These are phyloP conservation scores for Euwallacea fornicatus DNA, from an alignment of 1,140 invertebrate genomes.

Conservation along the genomic window DNA sequence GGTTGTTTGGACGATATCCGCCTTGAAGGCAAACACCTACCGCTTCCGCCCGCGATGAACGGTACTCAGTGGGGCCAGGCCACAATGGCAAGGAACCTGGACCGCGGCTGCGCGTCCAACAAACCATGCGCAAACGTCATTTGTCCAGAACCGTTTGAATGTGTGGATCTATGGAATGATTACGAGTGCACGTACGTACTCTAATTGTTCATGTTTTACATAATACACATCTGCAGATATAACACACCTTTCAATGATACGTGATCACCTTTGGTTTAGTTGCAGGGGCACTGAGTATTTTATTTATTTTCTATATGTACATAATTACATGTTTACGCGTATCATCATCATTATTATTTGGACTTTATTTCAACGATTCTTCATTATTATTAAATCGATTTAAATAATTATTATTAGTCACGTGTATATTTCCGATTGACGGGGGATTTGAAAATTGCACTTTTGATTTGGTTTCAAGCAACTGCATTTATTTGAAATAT, in stretches of 20 bases:
- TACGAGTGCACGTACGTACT: slow-evolving; percentile 94
- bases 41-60: slow-evolving; percentile 89
- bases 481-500: too few species aligned
- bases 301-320: not conserved
- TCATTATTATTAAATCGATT: too few species aligned
- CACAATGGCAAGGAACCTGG: slow-evolving; percentile 86
- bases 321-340: not conserved
- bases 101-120: slow-evolving; percentile 89
- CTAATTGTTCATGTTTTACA: slow-evolving; percentile 5
- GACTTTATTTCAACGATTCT: too few species aligned
- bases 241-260: not conserved
- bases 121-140: slow-evolving; percentile 91
- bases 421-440: too few species aligned
- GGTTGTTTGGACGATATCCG: slow-evolving; percentile 84
- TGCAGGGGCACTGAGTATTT: slow-evolving; percentile 53
- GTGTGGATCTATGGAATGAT: slow-evolving; percentile 94
- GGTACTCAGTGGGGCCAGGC: slow-evolving; percentile 93
- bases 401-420: too few species aligned
- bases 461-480: too few species aligned
- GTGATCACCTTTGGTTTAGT: slow-evolving; percentile 37
- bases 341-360: not conserved
- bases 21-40: slow-evolving; percentile 89
- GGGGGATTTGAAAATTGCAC: too few species aligned
- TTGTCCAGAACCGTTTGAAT: slow-evolving; percentile 91
- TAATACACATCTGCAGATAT: not conserved